Conservation (phyloP, 2,888 invertebrate genomes). For the Diloba caeruleocephala region DNA sequence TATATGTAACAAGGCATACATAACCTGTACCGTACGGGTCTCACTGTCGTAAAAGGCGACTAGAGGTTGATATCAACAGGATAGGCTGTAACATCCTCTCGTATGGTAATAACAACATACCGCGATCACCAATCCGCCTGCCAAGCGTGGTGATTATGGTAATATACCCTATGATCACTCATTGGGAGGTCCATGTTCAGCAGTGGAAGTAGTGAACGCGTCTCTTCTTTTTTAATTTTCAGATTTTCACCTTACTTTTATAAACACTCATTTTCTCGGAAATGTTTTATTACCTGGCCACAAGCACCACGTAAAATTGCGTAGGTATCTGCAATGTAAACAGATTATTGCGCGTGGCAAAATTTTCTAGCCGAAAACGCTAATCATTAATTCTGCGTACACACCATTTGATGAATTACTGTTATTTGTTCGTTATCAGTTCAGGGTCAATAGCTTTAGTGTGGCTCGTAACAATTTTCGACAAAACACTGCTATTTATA, state of each 20-base stretch:
- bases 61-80: too few species aligned
- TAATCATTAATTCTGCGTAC: constrained; percentile 3
- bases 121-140: too few species aligned
- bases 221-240: too few species aligned
- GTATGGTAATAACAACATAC: too few species aligned
- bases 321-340: not conserved
- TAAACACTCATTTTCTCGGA: not conserved
- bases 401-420: constrained; percentile 2
- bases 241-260: not conserved
- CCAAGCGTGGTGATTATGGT: too few species aligned
- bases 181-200: too few species aligned
- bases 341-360: not conserved
- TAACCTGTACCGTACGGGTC: too few species aligned
- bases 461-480: constrained; percentile 15
- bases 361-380: not conserved
- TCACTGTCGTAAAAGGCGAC: too few species aligned
- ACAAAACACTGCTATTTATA: not conserved
- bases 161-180: too few species aligned
- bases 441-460: constrained; percentile 31
- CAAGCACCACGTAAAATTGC: not conserved
- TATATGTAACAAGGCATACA: too few species aligned
- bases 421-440: constrained; percentile 32
- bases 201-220: too few species aligned
- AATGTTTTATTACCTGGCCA: constrained; percentile 3
- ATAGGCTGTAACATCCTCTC: too few species aligned